A percentile compares a stretch with the other conserved stretches of the same genome.
phyloP scores from a whole-genome alignment of 1,140 invertebrate genomes.

The Gonioctena quinquepunctata region DNA sequence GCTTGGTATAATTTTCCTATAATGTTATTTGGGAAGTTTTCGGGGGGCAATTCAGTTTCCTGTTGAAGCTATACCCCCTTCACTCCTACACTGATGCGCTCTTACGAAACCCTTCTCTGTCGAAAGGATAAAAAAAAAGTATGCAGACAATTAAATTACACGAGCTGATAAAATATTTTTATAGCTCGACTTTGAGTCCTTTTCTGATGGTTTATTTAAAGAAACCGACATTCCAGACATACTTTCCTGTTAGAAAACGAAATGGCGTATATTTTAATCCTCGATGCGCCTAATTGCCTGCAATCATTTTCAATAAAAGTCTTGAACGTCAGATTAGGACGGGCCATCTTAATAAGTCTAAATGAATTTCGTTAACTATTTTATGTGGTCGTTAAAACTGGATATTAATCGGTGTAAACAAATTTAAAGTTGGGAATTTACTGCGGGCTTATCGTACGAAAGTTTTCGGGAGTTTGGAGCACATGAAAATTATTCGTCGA shows the following conservation, averaged over 20 bases:
- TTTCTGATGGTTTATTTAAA: constrained; percentile 5
- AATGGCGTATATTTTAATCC: not conserved
- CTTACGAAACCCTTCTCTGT: too few relatives aligned
- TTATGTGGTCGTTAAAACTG: not conserved
- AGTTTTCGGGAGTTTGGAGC: not conserved
- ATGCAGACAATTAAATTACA: not conserved
- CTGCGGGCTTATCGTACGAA: not conserved
- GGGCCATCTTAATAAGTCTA: not conserved
- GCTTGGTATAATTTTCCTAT: too few relatives aligned
- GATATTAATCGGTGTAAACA: not conserved
- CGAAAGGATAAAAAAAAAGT: too few relatives aligned
- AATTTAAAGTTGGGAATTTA: not conserved
- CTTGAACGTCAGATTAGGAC: not conserved
- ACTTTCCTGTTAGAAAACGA: not conserved
- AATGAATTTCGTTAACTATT: not conserved
- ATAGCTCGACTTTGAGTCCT: not conserved
- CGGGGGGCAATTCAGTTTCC: too few relatives aligned
- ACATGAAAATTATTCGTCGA: not conserved
- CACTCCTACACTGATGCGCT: too few relatives aligned
- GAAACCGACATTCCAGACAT: not conserved
- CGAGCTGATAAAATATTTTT: not conserved
- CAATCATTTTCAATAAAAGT: not conserved
- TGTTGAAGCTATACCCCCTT: too few relatives aligned
- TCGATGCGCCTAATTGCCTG: not conserved
- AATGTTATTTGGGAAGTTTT: too few relatives aligned